Evolutionary conservation across 2,113 vertebrate species (phyloP), one percentile per base, ranked within the genome.

Genomic region (Pica pica): DNA sequence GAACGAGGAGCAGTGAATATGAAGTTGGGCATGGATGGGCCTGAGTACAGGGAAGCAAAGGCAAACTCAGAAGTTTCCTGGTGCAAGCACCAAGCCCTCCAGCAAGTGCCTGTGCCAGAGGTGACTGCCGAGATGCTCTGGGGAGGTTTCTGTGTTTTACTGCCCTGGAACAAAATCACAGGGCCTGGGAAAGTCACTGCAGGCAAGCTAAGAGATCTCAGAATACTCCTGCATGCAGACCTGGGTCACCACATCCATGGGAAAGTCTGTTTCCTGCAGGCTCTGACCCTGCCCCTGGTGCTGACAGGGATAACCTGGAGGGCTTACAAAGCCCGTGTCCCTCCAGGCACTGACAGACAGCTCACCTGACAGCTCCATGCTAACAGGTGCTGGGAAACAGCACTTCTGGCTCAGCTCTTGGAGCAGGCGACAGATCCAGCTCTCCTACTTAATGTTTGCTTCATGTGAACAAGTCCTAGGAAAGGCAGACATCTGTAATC

Each of bases 151-250:
- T 83, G 61, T 27, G 33, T 47, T 52, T 79, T 2, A 1, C 31
- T 83, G 87, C 46, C 41, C 65, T 56, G 67, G 37, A 42, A 67
- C 26, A 27, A 42, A 83, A 39, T 8, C 9, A 4, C 1, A 10
- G n/a, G 18, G 28, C 64, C 39, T 57, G 42, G 16, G 37, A 55
- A 44, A 47, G 7, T 57, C 64, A 56, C 23, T 33, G 15, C 56
- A 75, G 70, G 16, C 33, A 44, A 63, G 52, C 12, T 7, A 11
- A n/a, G 42, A 80, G n/a, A 53, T 46, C 44, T 68, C 13, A 1
- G 31, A 5, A 2, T 9, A 11, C 7, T 68, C 59, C 41, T 2
- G 1, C 12, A 1, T 21, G 24, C 2, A 0, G 3, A 10, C 44
- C 9, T 63, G 67, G 27, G 23, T 69, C 79, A 17, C 35, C 73